Evolutionary conservation across 1,140 invertebrate species (phyloP).

Genomic region (Ptiloglossa arizonensis): DNA sequence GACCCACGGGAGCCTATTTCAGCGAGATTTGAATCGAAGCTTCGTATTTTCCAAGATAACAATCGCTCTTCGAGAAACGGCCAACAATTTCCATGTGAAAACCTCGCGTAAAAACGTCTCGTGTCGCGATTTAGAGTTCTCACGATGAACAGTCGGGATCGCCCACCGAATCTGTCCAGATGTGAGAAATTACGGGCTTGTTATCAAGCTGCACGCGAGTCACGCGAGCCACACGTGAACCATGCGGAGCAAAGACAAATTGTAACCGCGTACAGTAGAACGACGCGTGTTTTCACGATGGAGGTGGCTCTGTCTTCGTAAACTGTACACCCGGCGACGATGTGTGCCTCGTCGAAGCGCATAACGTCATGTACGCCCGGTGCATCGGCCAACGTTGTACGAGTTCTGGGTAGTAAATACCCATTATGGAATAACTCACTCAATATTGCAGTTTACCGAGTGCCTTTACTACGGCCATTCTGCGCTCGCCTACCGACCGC

Average conservation of each 20-base stretch:
- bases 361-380: slow-evolving; percentile 21
- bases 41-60: no score
- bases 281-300: neutral
- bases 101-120: no score
- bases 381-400: slow-evolving; percentile 9
- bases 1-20: no score
- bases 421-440: slow-evolving; percentile 59
- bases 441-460: slow-evolving; percentile 58
- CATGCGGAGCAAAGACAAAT: neutral
- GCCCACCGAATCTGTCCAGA: no score
- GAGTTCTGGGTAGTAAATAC: slow-evolving; percentile 50
- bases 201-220: neutral
- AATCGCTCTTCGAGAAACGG: no score
- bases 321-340: neutral
- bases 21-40: no score
- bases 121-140: no score
- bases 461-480: slow-evolving; percentile 31
- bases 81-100: no score
- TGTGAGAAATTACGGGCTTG: neutral
- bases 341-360: slow-evolving; percentile 15
- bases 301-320: neutral
- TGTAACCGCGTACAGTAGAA: neutral
- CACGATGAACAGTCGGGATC: no score
- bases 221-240: neutral
- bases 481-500: slow-evolving; percentile 12